Conservation (phyloP, 2,797 vertebrate species). For the Acipenser oxyrinchus region DNA sequence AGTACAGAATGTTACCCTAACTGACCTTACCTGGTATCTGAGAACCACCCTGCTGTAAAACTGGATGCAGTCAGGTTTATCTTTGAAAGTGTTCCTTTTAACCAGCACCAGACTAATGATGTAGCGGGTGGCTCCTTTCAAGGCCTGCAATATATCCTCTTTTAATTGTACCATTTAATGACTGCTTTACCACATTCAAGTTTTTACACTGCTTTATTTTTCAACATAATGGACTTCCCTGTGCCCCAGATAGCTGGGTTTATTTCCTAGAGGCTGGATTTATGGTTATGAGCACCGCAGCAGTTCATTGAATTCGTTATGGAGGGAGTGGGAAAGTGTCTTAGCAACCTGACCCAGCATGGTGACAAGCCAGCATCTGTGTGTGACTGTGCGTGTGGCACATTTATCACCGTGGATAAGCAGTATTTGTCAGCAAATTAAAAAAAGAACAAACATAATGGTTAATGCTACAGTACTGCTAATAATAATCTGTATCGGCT, state of each 20-base stretch:
- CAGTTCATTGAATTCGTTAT: constrained; percentile 37
- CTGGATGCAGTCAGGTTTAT: too few relatives aligned
- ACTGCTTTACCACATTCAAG: constrained; percentile 21
- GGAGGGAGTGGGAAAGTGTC: constrained; percentile 31
- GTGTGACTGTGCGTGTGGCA: constrained; percentile 18
- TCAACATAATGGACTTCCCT: constrained; percentile 8
- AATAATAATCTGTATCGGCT: too few relatives aligned
- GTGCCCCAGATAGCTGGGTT: constrained; percentile 43
- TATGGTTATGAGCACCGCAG: constrained; percentile 36
- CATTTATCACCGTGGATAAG: constrained; percentile 29
- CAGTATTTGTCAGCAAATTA: too few relatives aligned
- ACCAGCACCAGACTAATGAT: neutral
- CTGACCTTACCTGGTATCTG: too few relatives aligned
- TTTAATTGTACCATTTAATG: constrained; percentile 36
- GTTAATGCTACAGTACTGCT: too few relatives aligned
- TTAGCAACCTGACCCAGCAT: constrained; percentile 20
- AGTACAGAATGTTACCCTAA: too few relatives aligned
- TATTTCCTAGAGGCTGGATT: constrained; percentile 50
- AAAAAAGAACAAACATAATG: too few relatives aligned
- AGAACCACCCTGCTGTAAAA: too few relatives aligned
- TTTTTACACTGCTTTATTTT: constrained; percentile 36
- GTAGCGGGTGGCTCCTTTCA: constrained; percentile 29
- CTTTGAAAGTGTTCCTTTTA: too few relatives aligned
- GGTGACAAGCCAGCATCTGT: constrained; percentile 18
- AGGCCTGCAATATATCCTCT: constrained; percentile 13